Conservation (phyloP, 2,797 vertebrate species). For the Pipistrellus nathusii region DNA sequence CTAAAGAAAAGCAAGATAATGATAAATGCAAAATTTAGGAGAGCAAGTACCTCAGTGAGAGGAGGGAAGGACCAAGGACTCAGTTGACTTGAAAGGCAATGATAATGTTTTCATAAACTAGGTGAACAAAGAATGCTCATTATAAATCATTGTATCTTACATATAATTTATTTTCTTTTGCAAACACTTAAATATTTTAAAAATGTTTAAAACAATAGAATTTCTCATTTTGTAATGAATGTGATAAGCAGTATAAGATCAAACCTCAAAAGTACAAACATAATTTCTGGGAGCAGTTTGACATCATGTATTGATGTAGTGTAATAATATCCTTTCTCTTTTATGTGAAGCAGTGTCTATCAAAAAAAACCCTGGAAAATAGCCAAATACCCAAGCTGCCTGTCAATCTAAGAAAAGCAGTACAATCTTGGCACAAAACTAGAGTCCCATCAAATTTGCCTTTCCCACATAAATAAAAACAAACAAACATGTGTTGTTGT, state of each 20-base stretch:
- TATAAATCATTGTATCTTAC: not conserved
- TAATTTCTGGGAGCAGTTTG: slow-evolving; percentile 30
- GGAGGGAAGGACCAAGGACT: not conserved
- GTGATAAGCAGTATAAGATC: not conserved
- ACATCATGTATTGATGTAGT: slow-evolving; percentile 2
- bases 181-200: not conserved
- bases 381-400: slow-evolving; percentile 22
- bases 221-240: slow-evolving; percentile 22
- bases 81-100: not conserved
- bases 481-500: not conserved
- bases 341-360: slow-evolving; percentile 35
- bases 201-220: slow-evolving; percentile 8
- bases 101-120: not conserved
- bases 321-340: slow-evolving; percentile 53
- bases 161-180: not conserved
- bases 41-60: not conserved
- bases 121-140: not conserved
- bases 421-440: slow-evolving; percentile 19
- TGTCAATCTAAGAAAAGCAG: slow-evolving; percentile 43
- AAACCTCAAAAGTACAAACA: not conserved
- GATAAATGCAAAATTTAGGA: not conserved
- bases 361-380: slow-evolving; percentile 59
- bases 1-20: not conserved
- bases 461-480: not conserved
- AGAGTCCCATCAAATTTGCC: not conserved